A percentile compares a stretch with the other conserved stretches of the same genome.
These are phyloP conservation scores for Thera obeliscata DNA, from an alignment of 2,888 invertebrate species.

Conservation along the genomic window DNA sequence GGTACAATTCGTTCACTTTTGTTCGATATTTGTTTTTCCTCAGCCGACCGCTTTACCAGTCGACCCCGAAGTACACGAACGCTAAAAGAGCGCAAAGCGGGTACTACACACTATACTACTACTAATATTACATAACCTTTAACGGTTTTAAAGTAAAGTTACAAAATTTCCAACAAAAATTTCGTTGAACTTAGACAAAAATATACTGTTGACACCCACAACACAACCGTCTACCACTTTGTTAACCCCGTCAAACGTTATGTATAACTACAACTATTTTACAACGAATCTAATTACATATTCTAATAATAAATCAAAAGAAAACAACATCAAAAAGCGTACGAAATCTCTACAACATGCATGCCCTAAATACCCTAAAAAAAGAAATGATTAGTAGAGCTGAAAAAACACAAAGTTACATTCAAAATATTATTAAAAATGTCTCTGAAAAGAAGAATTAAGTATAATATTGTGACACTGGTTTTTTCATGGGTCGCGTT, in stretches of 20 bases:
- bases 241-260: neutral
- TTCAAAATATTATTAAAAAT: neutral
- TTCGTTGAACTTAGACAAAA: neutral
- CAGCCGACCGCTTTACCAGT: constrained; percentile 6
- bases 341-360: neutral
- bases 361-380: neutral
- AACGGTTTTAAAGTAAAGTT: neutral
- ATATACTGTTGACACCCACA: no score
- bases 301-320: neutral
- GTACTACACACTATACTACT: neutral
- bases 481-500: neutral
- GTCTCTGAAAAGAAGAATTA: neutral
- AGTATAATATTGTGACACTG: neutral
- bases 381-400: neutral
- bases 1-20: constrained; percentile 8
- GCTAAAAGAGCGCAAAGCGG: constrained; percentile 10
- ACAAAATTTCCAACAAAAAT: neutral
- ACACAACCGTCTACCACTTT: no score
- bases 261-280: neutral
- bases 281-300: neutral
- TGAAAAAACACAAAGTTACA: constrained; percentile 1
- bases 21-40: neutral
- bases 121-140: constrained; percentile 2
- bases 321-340: neutral
- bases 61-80: constrained; percentile 8